Evolutionary conservation across 2,797 vertebrate species (phyloP).

Genomic region (Chelidonichthys spinosus): DNA sequence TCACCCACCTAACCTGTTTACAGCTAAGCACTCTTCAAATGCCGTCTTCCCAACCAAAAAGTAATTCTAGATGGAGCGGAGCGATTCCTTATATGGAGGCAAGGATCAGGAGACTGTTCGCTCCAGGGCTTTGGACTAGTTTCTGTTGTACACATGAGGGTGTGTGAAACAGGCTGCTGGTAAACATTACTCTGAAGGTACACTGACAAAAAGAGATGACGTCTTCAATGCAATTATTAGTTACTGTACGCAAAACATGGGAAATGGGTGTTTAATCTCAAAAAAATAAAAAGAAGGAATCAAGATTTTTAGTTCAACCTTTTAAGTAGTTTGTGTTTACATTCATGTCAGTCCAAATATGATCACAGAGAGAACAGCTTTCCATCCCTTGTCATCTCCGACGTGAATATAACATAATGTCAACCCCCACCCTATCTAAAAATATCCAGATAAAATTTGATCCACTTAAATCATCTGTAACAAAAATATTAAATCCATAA

Average conservation of each 20-base stretch:
- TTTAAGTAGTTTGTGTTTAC: constrained; percentile 1
- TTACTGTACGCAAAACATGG: constrained; percentile 15
- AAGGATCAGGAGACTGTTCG: constrained; percentile 44
- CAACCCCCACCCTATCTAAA: constrained; percentile 10
- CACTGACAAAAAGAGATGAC: constrained; percentile 10
- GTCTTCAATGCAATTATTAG: constrained; percentile 21
- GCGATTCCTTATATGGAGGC: constrained; percentile 70
- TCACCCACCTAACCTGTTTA: constrained; percentile 50
- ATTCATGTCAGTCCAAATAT: constrained; percentile 2
- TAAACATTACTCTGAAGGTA: constrained; percentile 60
- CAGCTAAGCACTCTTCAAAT: constrained; percentile 47
- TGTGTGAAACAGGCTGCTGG: constrained; percentile 45
- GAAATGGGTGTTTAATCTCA: neutral
- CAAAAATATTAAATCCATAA: constrained; percentile 39
- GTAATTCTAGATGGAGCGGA: constrained; percentile 36
- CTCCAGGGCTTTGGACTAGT: constrained; percentile 58
- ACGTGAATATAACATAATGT: constrained; percentile 6
- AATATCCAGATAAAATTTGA: constrained; percentile 31
- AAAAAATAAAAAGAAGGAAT: neutral
- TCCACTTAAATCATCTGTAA: constrained; percentile 46
- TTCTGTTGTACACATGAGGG: constrained; percentile 61
- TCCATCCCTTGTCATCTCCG: constrained; percentile 30
- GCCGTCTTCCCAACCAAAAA: constrained; percentile 38
- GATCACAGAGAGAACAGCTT: constrained; percentile 5
- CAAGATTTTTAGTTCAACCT: neutral